Evolutionary conservation across 2,113 vertebrate species (phyloP), one percentile per base, ranked within the genome.

Genomic region (Agapornis roseicollis): DNA sequence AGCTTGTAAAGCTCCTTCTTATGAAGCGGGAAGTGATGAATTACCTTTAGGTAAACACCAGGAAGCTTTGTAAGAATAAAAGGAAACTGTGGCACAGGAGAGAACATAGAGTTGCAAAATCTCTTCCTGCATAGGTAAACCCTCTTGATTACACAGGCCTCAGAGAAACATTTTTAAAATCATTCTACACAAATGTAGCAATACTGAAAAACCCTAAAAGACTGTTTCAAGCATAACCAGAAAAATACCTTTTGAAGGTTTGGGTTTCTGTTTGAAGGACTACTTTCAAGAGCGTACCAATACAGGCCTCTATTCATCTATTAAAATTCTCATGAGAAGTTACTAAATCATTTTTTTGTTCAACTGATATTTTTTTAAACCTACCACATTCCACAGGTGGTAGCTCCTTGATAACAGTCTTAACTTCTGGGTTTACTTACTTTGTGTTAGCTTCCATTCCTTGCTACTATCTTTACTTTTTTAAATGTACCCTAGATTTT

Each of bases 1-100:
- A 69, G 44, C 37, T 71, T 72, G 35, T 25, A 88, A 91, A 93
- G 18, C 81, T 96, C 56, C 52, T 90, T 42, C 58, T 78, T 90
- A 47, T 70, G 72, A 85, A 37, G 49, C 90, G 55, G 37, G 52
- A 94, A 81, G 28, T 39, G 31, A 72, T 78, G 10, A 89, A 86
- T 88, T 92, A 93, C 80, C 28, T 85, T 71, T 47, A 91, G 84
- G 63, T 35, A 94, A 94, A 93, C 66, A 85, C 7, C 33, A 65
- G 37, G 47, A 85, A 89, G 66, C 61, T 82, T 52, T 91, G 68
- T 82, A 47, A 89, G 18, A 66, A 58, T 82, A 85, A 91, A 93
- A 73, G 60, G 88, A 80, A 72, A 69, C 6, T 41, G 12, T 0
- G 2, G 18, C 55, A 68, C 46, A 66, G 44, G 61, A 93, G 24